Evolutionary conservation across 2,797 vertebrate species (phyloP).

Genomic region (Brachyrhaphis roseni): DNA sequence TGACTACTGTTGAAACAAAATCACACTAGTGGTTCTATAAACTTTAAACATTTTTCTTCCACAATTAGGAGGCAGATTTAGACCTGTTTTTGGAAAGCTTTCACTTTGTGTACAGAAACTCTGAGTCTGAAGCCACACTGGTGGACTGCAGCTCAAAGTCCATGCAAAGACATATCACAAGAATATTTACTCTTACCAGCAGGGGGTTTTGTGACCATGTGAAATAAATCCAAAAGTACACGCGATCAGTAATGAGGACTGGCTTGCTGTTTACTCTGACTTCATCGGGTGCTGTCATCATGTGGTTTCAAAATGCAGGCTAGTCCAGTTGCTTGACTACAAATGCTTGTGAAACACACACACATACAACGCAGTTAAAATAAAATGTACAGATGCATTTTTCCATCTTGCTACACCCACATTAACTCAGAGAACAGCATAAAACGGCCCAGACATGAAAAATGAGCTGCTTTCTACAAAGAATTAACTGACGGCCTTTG

Average conservation of each 20-base stretch:
- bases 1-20: conserved; percentile 23
- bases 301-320: conserved; percentile 65
- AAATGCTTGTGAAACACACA: conserved; percentile 40
- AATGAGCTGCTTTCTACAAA: conserved; percentile 65
- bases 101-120: conserved; percentile 41
- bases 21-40: conserved; percentile 13
- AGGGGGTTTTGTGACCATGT: conserved; percentile 49
- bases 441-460: conserved; percentile 63
- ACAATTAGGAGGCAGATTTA: conserved; percentile 45
- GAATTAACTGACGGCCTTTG: conserved; percentile 64
- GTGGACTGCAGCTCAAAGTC: conserved; percentile 27
- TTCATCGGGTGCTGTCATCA: conserved; percentile 73
- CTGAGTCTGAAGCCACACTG: conserved; percentile 27
- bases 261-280: conserved; percentile 72
- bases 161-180: conserved; percentile 42
- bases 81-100: conserved; percentile 40
- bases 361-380: conserved; percentile 21
- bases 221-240: conserved; percentile 63
- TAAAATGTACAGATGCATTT: conserved; percentile 39
- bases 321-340: conserved; percentile 61
- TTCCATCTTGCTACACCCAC: conserved; percentile 46
- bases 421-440: conserved; percentile 57
- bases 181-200: conserved; percentile 53
- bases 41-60: conserved; percentile 42
- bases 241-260: conserved; percentile 71